Conservation (phyloP, 2,113 vertebrate genomes). For the Thunnus maccoyii region DNA sequence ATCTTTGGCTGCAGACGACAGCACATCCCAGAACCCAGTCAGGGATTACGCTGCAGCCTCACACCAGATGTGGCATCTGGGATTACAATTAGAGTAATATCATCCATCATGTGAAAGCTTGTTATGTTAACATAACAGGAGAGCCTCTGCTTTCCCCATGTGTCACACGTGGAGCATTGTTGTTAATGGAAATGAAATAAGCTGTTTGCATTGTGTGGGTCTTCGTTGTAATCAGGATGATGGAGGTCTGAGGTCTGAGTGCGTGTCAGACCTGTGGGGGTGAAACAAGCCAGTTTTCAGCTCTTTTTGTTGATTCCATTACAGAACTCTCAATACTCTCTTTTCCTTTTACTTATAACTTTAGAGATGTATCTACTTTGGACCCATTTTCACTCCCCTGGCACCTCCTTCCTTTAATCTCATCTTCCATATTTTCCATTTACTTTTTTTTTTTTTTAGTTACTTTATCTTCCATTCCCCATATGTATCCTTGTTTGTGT, state of each 20-base stretch:
- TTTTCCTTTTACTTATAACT: not conserved
- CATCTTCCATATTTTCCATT: too few relatives aligned
- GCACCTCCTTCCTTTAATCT: too few relatives aligned
- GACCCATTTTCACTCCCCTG: too few relatives aligned
- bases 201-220: slow-evolving; percentile 20
- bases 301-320: not conserved
- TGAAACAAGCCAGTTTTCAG: not conserved
- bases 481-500: too few relatives aligned
- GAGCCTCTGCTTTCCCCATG: slow-evolving; percentile 11
- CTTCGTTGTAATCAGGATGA: slow-evolving; percentile 17
- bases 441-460: too few relatives aligned
- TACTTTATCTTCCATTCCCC: too few relatives aligned
- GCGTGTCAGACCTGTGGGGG: not conserved
- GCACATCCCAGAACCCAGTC: slow-evolving; percentile 30
- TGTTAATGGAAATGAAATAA: slow-evolving; percentile 57
- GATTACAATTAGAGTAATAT: slow-evolving; percentile 77
- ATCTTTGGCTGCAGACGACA: slow-evolving; percentile 28
- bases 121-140: slow-evolving; percentile 55
- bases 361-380: not conserved
- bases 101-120: slow-evolving; percentile 67
- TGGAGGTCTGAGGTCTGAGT: not conserved
- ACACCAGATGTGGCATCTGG: slow-evolving; percentile 67
- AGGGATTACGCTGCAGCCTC: slow-evolving; percentile 63
- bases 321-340: not conserved
- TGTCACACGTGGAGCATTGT: slow-evolving; percentile 29